Evolutionary conservation across 1,140 invertebrate genomes (phyloP), one percentile per base, ranked within the genome.

Genomic region (Leptopilina clavipes): DNA sequence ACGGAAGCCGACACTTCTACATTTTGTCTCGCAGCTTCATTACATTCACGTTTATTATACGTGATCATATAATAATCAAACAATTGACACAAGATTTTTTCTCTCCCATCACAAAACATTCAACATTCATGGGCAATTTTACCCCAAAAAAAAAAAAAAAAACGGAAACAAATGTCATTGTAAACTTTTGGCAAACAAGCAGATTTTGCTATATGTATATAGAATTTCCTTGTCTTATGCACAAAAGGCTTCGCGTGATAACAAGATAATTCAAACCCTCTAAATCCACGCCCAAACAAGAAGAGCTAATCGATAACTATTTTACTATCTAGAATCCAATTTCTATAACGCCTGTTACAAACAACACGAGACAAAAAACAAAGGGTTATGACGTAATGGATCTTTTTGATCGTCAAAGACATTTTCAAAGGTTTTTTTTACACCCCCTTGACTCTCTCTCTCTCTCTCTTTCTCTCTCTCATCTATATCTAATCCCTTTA

Each of bases 1-100:
- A 84, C 85, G 87, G 85, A 90, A 88, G 83, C 84, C 82, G 79
- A 75, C 74, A 65, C 59, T 65, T 65, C 56, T 25, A 31, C 22
- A 83, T 86, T 84, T 76, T 79, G 74, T 72, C 71, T 78, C 76
- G 75, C 79, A 74, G 79, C 75, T 74, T 74, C 44, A 65, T 75
- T 59, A 40, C 75, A 48, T 54, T 74, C 73, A 65, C 59, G 59
- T 65, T 31, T 31, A 65, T 65, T 31, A n/a, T 59, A 59, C 56
- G 19, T 59, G 22, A 9, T 31, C 1, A 17, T 6, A 17, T 12
- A 52, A 52, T 40, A 11, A 54, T 54, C 0, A 54, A 54, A 54
- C 0, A 19, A 54, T 54, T 54, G 0, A 54, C 8, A 19, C 10
- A 54, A 9, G 2, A 3, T 40, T 40, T 1, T 40, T 40, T 40